phyloP scores from a whole-genome alignment of 2,113 vertebrate genomes.

The Choloepus hoffmanni region DNA sequence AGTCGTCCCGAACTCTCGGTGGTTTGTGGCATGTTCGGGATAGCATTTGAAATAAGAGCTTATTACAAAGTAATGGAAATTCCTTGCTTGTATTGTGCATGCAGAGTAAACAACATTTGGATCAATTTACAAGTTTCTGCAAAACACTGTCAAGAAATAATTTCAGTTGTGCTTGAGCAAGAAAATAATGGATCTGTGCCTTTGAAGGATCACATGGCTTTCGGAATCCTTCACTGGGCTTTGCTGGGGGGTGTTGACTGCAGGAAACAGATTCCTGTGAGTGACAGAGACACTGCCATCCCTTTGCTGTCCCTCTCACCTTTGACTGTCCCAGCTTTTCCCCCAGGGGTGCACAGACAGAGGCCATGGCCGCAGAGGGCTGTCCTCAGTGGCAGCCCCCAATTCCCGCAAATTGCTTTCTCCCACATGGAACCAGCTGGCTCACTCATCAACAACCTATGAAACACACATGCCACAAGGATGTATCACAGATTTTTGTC shows the following conservation, averaged over 20 bases:
- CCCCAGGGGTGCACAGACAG: background rate
- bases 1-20: conserved; percentile 57
- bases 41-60: conserved; percentile 73
- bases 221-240: background rate
- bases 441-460: background rate
- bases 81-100: conserved; percentile 47
- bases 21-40: conserved; percentile 59
- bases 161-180: conserved; percentile 61
- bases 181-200: background rate
- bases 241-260: background rate
- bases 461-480: background rate
- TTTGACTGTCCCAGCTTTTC: background rate
- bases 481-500: background rate
- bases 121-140: conserved; percentile 74
- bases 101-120: conserved; percentile 64
- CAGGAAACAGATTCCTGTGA: background rate
- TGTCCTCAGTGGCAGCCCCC: background rate
- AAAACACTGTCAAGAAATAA: conserved; percentile 65
- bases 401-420: background rate
- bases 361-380: background rate
- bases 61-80: conserved; percentile 58
- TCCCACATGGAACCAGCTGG: conserved; percentile 45
- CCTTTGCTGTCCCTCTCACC: background rate
- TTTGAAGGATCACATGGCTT: background rate
- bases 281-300: background rate